Conservation (phyloP, 2,888 invertebrate genomes). For the Calameuta pallipes region DNA sequence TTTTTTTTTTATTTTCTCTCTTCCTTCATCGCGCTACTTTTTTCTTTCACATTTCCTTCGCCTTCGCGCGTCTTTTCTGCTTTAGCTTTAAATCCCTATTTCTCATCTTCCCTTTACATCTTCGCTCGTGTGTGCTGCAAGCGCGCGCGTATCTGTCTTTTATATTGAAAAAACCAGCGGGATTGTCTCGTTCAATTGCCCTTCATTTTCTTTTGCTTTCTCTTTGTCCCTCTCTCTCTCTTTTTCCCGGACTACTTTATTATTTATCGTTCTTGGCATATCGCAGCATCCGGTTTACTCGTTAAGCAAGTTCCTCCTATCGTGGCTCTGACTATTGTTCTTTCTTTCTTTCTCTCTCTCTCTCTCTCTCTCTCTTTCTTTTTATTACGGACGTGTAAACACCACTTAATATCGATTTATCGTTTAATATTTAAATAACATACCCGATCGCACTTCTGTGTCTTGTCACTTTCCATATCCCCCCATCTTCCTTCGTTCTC, state of each 20-base stretch:
- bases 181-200: neutral
- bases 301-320: neutral
- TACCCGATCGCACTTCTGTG: neutral
- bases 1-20: no score
- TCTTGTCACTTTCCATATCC: neutral
- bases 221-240: neutral
- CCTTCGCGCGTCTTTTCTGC: no score
- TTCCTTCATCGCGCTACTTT: no score
- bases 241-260: neutral
- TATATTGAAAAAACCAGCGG: neutral
- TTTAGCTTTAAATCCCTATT: neutral
- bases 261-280: neutral
- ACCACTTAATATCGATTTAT: neutral
- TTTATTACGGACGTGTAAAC: neutral
- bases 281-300: neutral
- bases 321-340: neutral
- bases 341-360: no score
- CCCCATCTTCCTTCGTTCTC: neutral
- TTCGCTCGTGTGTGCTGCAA: neutral
- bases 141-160: neutral
- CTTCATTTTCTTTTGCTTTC: neutral
- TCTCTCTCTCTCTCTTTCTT: neutral
- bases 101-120: neutral
- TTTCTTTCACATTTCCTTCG: no score
- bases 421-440: neutral